Base-by-base conservation (phyloP, 2,888 invertebrate species). In the Cantharis nigra region DNA sequence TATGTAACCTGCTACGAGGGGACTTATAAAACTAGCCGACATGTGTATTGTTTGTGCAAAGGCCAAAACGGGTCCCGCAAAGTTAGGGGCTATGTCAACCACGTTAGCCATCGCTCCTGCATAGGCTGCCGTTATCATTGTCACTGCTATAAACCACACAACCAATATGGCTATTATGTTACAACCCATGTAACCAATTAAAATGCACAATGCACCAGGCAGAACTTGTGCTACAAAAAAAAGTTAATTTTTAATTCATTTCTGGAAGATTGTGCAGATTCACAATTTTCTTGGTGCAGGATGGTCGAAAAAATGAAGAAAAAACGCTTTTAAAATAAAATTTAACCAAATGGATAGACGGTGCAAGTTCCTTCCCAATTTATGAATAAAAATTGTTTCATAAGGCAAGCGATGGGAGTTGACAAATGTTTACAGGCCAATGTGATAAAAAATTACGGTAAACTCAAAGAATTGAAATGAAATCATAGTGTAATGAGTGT, bases 21-120 rank as follows among this genome's bases (percentile, higher is more conserved):
- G 94, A 71, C 93, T 93, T 62, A 94, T 84, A 84, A 94, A 94
- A 83, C 93, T 93, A 28, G 94, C 94, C 11, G 92, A 91, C 94
- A 94, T 94, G 86, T 94, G 94, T 83, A 94, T 93, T n/a, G 94
- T 94, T 88, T 94, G 94, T 81, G 93, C 93, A 86, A 94, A 94
- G 13, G 94, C 93, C 80, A 94, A 87, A 69, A 94, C 92, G 33
- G 93, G 93, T 72, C 92, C 94, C 72, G 94, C 94, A 83, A 93
- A 92, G 88, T 94, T 94, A n/a, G 94, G 94, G 0, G 94, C 93
- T 77, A 95, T 93, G 85, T 95, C 94, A 14, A 95, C 93, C 79
- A 94, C 92, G 83, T 92, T 94, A 0, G 94, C 94, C 92, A 94
- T 94, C 3, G 94, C 94, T 62, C 94, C 94, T 3, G 94, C 94